Percentiles rank a stretch among this genome's conserved stretches.
These are phyloP conservation scores for Lobophora halterata DNA, from an alignment of 2,888 invertebrate genomes.

Conservation along the genomic window DNA sequence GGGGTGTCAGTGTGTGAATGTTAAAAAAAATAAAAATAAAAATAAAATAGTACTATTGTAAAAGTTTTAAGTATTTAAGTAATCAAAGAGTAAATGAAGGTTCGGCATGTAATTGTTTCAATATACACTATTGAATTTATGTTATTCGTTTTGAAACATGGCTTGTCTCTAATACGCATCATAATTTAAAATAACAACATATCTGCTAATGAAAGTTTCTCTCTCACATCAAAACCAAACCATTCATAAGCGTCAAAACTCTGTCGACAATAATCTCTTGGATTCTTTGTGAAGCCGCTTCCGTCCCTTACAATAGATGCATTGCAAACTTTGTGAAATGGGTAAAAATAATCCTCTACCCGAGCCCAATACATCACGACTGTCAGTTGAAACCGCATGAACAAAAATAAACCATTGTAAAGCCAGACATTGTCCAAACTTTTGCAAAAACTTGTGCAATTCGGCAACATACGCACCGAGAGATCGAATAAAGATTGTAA, in stretches of 20 bases:
- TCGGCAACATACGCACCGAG: constrained; percentile 61
- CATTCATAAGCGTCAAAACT: constrained; percentile 58
- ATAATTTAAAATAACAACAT: constrained; percentile 13
- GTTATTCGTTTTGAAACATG: too few species aligned
- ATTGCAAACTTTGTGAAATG: constrained; percentile 78
- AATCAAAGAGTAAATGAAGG: too few species aligned
- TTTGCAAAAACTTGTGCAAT: constrained; percentile 76
- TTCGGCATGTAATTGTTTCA: too few species aligned
- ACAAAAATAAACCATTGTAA: constrained; percentile 78
- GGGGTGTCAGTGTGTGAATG: too few species aligned
- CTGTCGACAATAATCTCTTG: constrained; percentile 64
- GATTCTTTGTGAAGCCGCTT: constrained; percentile 73
- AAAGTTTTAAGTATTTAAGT: too few species aligned
- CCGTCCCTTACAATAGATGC: constrained; percentile 74
- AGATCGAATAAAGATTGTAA: constrained; percentile 42
- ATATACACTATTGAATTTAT: too few species aligned
- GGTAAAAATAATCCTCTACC: constrained; percentile 78
- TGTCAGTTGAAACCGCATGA: constrained; percentile 77
- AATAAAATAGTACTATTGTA: too few species aligned
- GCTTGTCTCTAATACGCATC: too few species aligned
- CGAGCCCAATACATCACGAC: constrained; percentile 77
- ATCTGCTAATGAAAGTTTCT: constrained; percentile 29
- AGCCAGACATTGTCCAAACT: constrained; percentile 70
- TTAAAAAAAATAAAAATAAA: too few species aligned
- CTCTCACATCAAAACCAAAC: constrained; percentile 49